Evolutionary conservation across 2,113 vertebrate genomes (phyloP), one percentile per base, ranked within the genome.

Genomic region (Tor tambroides): DNA sequence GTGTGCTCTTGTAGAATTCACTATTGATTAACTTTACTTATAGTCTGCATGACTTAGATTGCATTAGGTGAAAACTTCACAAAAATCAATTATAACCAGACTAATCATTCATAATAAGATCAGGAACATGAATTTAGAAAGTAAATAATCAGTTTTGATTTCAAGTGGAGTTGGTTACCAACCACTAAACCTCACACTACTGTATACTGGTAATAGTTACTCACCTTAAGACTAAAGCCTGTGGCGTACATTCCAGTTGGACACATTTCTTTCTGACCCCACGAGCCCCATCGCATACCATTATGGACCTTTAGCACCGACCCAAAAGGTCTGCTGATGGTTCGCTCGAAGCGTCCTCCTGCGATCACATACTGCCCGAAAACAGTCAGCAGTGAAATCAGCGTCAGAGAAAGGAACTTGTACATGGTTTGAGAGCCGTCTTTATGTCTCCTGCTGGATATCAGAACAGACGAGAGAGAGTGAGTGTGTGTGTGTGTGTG

Each of bases 151-250:
- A 43, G 3, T 35, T 69, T 35, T 19, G 65, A 30, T 67, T 30
- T 67, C 26, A 28, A 30, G 59, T 63, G n/a, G 10, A 63, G 59
- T 38, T 38, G 41, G 14, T 65, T 32, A 26, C 23, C 30, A 6
- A 80, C 41, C 51, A 41, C 8, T 71, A 21, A 72, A 72, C 19
- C 19, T 71, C 32, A 71, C 1, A 11, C n/a, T 28, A 28, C 6
- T 23, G 21, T 26, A 38, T 69, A 32, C 14, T 32, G 28, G 14
- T 32, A 1, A 19, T 71, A 19, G 12, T n/a, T 69, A 54, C 77
- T 85, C 11, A 89, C 88, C 83, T 87, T 89, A 3, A 89, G 83
- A 61, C 88, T 89, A 30, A 89, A 89, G 0, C 88, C 88, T 71
- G 83, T 49, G 11, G 46, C 11, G 12, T 49, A 49, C 46, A 49